Base-by-base conservation (phyloP, 2,888 invertebrate genomes). In the Apamea anceps region DNA sequence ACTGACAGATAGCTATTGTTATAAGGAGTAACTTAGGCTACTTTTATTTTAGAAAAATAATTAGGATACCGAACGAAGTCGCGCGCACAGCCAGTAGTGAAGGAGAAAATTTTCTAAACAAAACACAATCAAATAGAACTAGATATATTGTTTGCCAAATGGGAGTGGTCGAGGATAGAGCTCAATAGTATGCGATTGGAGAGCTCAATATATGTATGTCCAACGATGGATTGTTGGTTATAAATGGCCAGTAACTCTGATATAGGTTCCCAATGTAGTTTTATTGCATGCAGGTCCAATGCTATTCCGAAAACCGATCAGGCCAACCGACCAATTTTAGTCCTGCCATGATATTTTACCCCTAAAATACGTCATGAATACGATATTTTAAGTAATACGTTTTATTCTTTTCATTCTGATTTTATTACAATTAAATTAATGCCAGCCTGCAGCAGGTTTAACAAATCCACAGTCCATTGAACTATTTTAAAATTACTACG, bases 401-500 rank as follows among this genome's bases (percentile, higher is more conserved):
- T 48, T 70, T 7, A 70, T 32, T 51, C 3, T 7, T 18, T 48
- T n/a, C n/a, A n/a, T 67, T 74, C 2, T 10, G 62, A n/a, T 21
- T 42, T 80, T 68, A 57, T 57, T 57, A 65, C 12, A 57, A 82
- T 68, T 18, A 28, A 62, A 75, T 32, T 10, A 21, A 82, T 51
- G 15, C 54, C 57, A 76, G 37, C 15, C 67, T 54, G 18, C 57
- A 45, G 67, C 54, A 68, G 32, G 13, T 68, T 75, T 10, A 67
- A 75, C 54, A 25, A 18, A 45, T 28, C 32, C 15, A 37, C n/a
- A 48, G 60, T 74, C 48, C 37, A 68, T 21, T 57, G 62, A 78
- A 82, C 82, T 57, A 73, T 78, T 74, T 67, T 74, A 77, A 82
- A 85, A 80, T 74, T 76, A 70, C 72, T 74, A 74, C 75, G 73